Evolutionary conservation across 2,113 vertebrate species (phyloP).

Genomic region (Ancistrus triradiatus): DNA sequence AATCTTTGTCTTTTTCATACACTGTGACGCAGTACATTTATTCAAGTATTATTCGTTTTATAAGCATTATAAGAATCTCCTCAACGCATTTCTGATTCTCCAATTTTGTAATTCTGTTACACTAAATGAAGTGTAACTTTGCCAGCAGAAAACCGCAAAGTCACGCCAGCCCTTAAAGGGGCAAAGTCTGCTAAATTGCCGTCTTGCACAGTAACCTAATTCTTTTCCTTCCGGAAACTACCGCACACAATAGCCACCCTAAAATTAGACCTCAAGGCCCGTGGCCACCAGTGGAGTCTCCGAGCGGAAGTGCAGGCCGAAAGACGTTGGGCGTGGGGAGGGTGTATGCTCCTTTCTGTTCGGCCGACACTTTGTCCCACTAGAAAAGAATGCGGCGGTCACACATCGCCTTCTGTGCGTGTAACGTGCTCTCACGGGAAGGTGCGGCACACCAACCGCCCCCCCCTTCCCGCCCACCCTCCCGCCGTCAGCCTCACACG

Average conservation of each 20-base stretch:
- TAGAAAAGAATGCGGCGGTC: slow-evolving; percentile 42
- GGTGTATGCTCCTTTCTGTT: slow-evolving; percentile 35
- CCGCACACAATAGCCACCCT: slow-evolving; percentile 50
- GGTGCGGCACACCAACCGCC: slow-evolving; percentile 16
- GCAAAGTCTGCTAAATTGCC: slow-evolving; percentile 23
- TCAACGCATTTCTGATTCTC: too few relatives aligned
- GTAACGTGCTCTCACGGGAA: slow-evolving; percentile 31
- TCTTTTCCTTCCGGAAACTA: slow-evolving; percentile 46
- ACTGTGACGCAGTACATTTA: too few relatives aligned
- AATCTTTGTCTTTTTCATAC: too few relatives aligned
- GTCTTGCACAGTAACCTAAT: slow-evolving; percentile 48
- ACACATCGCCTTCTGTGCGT: slow-evolving; percentile 31
- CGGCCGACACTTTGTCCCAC: slow-evolving; percentile 24
- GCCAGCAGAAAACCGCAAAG: background rate
- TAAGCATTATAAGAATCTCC: too few relatives aligned
- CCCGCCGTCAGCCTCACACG: slow-evolving; percentile 31
- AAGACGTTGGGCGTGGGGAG: slow-evolving; percentile 37
- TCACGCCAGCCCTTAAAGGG: slow-evolving; percentile 8
- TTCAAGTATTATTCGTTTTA: too few relatives aligned
- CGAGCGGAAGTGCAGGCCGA: slow-evolving; percentile 39
- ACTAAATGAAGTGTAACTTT: background rate
- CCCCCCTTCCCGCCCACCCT: slow-evolving; percentile 14
- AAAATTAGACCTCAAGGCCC: slow-evolving; percentile 58
- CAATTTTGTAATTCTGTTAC: too few relatives aligned
- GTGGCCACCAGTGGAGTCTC: slow-evolving; percentile 30